phyloP scores from a whole-genome alignment of 1,140 invertebrate genomes.

The Drosophila tropicalis region DNA sequence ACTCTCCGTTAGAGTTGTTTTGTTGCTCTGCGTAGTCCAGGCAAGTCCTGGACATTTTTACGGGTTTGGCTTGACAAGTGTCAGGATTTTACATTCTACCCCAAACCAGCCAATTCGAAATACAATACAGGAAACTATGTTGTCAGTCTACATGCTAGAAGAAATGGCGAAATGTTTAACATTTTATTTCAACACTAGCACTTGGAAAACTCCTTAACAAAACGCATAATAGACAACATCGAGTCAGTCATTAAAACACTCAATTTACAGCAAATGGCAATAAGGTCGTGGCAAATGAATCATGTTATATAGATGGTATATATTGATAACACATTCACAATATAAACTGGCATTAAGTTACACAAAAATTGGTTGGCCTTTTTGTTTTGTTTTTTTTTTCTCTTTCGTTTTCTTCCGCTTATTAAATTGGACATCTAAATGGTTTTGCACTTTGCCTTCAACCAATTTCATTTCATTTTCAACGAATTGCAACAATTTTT shows the following conservation, averaged over 20 bases:
- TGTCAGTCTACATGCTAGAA: conserved; percentile 39
- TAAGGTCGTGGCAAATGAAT: conserved; percentile 35
- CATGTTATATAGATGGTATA: neutral
- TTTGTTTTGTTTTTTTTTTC: neutral
- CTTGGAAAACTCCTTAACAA: neutral
- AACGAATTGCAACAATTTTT: conserved; percentile 38
- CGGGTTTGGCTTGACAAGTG: conserved; percentile 71
- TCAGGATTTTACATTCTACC: conserved; percentile 38
- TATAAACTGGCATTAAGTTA: conserved; percentile 28
- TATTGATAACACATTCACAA: conserved; percentile 2
- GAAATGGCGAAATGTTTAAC: conserved; percentile 39
- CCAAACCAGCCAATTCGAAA: conserved; percentile 8
- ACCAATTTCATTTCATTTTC: conserved; percentile 45
- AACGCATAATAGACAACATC: conserved; percentile 10
- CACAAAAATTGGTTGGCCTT: conserved; percentile 13
- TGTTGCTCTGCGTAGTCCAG: conserved; percentile 42
- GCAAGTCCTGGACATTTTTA: conserved; percentile 78
- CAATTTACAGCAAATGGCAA: conserved; percentile 37
- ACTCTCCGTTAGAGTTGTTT: conserved; percentile 50
- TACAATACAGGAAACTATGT: conserved; percentile 37
- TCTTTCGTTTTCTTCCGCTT: conserved; percentile 12
- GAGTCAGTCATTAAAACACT: conserved; percentile 34
- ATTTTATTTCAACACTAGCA: conserved; percentile 66
- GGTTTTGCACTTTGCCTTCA: conserved; percentile 42
- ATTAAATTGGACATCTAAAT: conserved; percentile 65